These are phyloP conservation scores for Tympanuchus pallidicinctus DNA, from an alignment of 2,113 vertebrate genomes.

Conservation along the genomic window DNA sequence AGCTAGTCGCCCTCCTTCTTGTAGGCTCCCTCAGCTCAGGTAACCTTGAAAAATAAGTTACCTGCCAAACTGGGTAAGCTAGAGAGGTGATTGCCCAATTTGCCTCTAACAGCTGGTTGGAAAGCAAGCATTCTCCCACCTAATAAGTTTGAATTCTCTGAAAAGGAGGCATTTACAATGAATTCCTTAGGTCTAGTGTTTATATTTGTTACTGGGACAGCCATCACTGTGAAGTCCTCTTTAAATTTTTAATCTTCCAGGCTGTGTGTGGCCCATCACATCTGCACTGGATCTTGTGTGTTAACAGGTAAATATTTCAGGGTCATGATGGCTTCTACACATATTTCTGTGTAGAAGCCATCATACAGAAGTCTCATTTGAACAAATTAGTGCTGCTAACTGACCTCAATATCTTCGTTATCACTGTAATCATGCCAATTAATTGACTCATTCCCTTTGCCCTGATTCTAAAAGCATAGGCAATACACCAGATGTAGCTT, in stretches of 20 bases:
- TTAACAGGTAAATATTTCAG: neutral
- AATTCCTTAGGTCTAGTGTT: conserved; percentile 4
- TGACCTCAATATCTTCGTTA: neutral
- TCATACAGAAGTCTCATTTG: neutral
- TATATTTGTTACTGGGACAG: neutral
- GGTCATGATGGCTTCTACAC: too few species aligned
- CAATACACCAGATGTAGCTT: neutral
- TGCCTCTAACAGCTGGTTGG: neutral
- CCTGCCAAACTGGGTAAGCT: conserved; percentile 35
- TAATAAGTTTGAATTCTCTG: neutral
- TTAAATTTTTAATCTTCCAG: neutral
- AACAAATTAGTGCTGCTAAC: neutral
- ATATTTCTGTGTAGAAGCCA: neutral
- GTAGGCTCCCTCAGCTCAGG: neutral
- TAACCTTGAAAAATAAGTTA: conserved; percentile 32
- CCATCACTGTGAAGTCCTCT: neutral
- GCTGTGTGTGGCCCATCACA: neutral
- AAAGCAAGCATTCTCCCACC: neutral
- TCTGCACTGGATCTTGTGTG: neutral
- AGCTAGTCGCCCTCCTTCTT: too few species aligned
- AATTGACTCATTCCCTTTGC: neutral
- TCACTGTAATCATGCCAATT: neutral
- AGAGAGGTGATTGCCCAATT: neutral
- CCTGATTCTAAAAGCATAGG: neutral
- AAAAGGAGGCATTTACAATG: neutral